Percentiles rank a stretch among this genome's conserved stretches.
Conservation (phyloP, 2,797 vertebrate species). For the Lates japonicus region DNA sequence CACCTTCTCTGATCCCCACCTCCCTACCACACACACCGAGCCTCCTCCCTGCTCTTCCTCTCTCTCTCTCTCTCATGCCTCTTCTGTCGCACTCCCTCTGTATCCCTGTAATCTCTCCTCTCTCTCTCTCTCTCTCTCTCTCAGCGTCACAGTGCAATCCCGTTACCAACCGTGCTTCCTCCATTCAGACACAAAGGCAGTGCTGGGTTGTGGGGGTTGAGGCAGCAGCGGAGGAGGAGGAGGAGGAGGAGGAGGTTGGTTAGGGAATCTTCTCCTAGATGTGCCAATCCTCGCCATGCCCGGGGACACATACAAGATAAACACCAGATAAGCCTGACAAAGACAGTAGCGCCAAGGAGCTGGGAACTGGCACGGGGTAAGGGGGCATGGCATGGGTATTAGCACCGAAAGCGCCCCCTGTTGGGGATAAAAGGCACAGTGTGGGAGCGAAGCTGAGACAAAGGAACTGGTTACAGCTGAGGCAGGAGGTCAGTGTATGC, state of each 20-base stretch:
- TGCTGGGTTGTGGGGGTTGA: conserved; percentile 43
- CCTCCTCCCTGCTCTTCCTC: conserved; percentile 51
- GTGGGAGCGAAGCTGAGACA: conserved; percentile 70
- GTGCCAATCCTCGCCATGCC: conserved; percentile 76
- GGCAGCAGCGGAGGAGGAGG: background rate
- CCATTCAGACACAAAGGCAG: conserved; percentile 86
- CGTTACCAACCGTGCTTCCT: conserved; percentile 83
- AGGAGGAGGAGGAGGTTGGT: conserved; percentile 27
- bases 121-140: conserved; percentile 63
- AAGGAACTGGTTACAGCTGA: conserved; percentile 74
- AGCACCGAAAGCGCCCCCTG: conserved; percentile 74
- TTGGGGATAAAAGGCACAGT: conserved; percentile 61
- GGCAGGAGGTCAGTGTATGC: conserved; percentile 70
- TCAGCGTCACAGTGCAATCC: conserved; percentile 87
- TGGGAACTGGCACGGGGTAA: conserved; percentile 61
- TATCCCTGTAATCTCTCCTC: conserved; percentile 45
- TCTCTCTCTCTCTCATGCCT: conserved; percentile 33
- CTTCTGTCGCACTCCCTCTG: conserved; percentile 52
- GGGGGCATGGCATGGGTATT: conserved; percentile 48
- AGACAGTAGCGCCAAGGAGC: conserved; percentile 67
- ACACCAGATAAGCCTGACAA: conserved; percentile 80
- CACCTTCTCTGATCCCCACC: conserved; percentile 63
- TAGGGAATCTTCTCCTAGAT: conserved; percentile 76
- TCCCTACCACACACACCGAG: conserved; percentile 42
- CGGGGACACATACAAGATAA: conserved; percentile 76